Conservation (phyloP, 2,888 invertebrate genomes). For the Alentia gelatinosa region DNA sequence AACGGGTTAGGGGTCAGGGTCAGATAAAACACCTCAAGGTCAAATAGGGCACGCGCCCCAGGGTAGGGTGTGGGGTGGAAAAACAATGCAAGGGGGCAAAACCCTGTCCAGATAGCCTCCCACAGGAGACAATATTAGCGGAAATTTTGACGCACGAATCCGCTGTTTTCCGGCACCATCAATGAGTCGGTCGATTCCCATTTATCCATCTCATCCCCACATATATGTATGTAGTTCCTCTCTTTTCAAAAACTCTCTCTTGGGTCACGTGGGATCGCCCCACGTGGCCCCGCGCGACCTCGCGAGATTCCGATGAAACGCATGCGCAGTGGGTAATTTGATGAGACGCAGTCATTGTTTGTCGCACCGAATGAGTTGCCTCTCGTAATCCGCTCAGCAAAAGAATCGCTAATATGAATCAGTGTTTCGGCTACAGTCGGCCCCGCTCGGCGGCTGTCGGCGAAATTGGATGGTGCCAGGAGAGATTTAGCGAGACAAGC, state of each 20-base stretch:
- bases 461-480: not conserved
- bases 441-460: too few species aligned
- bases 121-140: not conserved
- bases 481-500: not conserved
- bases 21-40: slow-evolving; percentile 37
- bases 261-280: not conserved
- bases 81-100: slow-evolving; percentile 18
- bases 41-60: not conserved
- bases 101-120: not conserved
- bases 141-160: not conserved
- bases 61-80: not conserved
- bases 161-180: not conserved
- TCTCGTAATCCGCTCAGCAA: slow-evolving; percentile 39
- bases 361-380: not conserved
- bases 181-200: not conserved
- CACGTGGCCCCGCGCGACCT: not conserved
- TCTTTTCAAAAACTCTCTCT: not conserved
- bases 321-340: not conserved
- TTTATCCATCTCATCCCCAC: not conserved
- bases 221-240: too few species aligned
- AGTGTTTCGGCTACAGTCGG: not conserved
- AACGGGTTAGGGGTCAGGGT: slow-evolving; percentile 2
- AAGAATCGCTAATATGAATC: slow-evolving; percentile 35
- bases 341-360: not conserved
- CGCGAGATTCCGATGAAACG: not conserved